Base-by-base conservation (phyloP, 2,113 vertebrate genomes). In the Gymnocephalus cernua region DNA sequence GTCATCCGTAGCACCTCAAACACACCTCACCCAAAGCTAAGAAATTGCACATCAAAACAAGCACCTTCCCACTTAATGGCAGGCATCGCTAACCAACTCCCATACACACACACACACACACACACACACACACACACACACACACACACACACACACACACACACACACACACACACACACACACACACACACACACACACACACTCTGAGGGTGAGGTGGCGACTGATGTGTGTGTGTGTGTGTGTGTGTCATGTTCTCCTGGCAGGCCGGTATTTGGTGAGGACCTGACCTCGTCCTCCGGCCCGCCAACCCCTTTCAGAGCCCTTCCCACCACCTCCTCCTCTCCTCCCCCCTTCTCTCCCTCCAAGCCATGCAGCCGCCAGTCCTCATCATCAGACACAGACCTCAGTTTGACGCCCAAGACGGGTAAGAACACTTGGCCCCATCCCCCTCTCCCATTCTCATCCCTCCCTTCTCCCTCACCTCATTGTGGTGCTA, bases 361-460 rank as follows among this genome's bases (percentile, higher is more conserved):
- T 97, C 98, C 98, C 95, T 99, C 96, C 97, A 99, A 99, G 97
- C 97, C 98, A 96, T 99, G 97, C 98, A 99, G 98, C 92, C 98
- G 98, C 94, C 98, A 99, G 96, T 99, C 98, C 95, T 99, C 98
- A 93, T 99, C 98, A 96, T 99, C 98, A 94, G 98, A 99, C 95
- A 99, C 98, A 96, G 98, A 99, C 96, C 97, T 99, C 97, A 99
- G 98, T 98, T 97, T 99, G 97, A 99, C 98, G 95, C 98, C 98
- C 95, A 99, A 99, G 95, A 99, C 97, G 94, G 98, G 98, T 99
- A 99, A 99, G 98, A 96, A 93, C 70, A 84, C 70, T 72, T 75
- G 53, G 73, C 72, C 78, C 83, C 38, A 3, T 51, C 79, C 82
- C 50, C n/a, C 72, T 38, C 4, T 64, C 38, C 59, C 82, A 64